These are phyloP conservation scores for Chelmon rostratus DNA, from an alignment of 2,797 vertebrate species.

Conservation along the genomic window DNA sequence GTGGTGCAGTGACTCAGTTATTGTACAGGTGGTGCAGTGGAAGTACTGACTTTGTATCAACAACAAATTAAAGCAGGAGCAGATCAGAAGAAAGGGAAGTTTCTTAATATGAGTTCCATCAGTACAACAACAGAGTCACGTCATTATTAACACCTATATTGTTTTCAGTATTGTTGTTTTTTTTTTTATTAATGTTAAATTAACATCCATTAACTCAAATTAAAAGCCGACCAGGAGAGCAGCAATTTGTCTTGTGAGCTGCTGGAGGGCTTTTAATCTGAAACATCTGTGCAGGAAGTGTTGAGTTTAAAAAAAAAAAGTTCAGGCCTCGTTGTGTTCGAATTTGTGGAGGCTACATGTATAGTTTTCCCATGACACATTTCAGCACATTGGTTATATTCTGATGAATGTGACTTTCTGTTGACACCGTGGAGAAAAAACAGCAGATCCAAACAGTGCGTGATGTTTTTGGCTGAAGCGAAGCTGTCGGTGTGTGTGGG, in stretches of 20 bases:
- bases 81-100: neutral
- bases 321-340: neutral
- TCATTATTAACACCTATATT: neutral
- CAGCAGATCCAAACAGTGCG: neutral
- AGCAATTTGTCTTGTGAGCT: neutral
- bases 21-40: neutral
- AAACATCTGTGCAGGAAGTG: conserved; percentile 4
- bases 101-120: neutral
- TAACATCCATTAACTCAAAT: conserved; percentile 5
- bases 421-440: conserved; percentile 2
- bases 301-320: neutral
- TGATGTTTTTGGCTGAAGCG: conserved; percentile 33
- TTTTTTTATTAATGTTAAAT: neutral
- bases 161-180: neutral
- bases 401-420: conserved; percentile 15
- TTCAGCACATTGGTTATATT: neutral
- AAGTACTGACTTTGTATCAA: neutral
- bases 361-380: conserved; percentile 1
- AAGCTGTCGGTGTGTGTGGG: conserved; percentile 71
- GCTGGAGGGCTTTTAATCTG: conserved; percentile 4
- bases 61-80: neutral
- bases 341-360: neutral
- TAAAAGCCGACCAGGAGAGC: neutral
- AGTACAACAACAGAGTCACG: neutral
- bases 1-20: neutral